phyloP scores from a whole-genome alignment of 1,140 invertebrate species.

The Zaprionus tsacasi region DNA sequence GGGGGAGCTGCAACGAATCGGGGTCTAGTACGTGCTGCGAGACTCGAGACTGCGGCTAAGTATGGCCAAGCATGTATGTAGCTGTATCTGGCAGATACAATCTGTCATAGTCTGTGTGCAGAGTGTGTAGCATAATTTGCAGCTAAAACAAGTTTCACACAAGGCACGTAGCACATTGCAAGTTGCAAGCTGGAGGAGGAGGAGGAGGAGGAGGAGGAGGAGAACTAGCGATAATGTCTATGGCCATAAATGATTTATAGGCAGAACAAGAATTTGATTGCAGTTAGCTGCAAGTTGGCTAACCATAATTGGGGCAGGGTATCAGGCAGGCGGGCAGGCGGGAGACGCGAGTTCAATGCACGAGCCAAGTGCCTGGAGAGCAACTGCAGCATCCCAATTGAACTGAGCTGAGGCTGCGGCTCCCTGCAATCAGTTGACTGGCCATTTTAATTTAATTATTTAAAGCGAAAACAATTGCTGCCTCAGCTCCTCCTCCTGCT shows the following conservation, averaged over 20 bases:
- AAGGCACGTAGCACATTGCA: slow-evolving; percentile 25
- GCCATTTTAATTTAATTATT: slow-evolving; percentile 80
- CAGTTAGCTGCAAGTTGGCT: slow-evolving; percentile 17
- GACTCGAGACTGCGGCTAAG: slow-evolving; percentile 33
- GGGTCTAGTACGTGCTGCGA: slow-evolving; percentile 42
- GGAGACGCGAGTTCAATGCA: slow-evolving; percentile 53
- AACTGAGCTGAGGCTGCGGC: not conserved
- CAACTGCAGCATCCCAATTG: slow-evolving; percentile 19
- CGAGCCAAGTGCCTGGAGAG: slow-evolving; percentile 25
- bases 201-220: slow-evolving; percentile 1
- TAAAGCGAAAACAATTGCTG: slow-evolving; percentile 77
- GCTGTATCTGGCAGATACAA: slow-evolving; percentile 74
- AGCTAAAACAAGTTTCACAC: slow-evolving; percentile 62
- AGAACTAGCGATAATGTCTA: slow-evolving; percentile 63
- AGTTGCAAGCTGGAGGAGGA: not conserved
- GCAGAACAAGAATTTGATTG: slow-evolving; percentile 36
- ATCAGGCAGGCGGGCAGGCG: not conserved
- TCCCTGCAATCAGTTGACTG: slow-evolving; percentile 73
- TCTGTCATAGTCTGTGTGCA: slow-evolving; percentile 71
- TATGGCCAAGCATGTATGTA: slow-evolving; percentile 8
- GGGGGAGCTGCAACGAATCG: not conserved
- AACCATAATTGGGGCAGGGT: slow-evolving; percentile 47
- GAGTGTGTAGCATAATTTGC: slow-evolving; percentile 69
- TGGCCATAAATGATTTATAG: slow-evolving; percentile 76
- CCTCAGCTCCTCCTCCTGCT: not conserved